Percentiles rank a stretch among this genome's conserved stretches.
Evolutionary conservation across 2,113 vertebrate species (phyloP).

Genomic region (Chroicocephalus ridibundus): DNA sequence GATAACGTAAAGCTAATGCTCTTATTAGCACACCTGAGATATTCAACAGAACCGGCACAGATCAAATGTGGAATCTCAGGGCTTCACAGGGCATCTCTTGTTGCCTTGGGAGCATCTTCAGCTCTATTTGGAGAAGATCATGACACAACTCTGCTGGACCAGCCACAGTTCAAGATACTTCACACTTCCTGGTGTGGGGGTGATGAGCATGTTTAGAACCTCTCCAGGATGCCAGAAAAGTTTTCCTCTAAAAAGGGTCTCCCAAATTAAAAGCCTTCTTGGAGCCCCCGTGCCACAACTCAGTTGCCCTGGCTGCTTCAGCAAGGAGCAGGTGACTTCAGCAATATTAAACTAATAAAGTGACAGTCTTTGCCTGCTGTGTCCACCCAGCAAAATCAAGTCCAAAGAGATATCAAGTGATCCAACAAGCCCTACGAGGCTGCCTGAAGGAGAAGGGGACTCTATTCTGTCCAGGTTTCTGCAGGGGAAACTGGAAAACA

Average conservation of each 20-base stretch:
- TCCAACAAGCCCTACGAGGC: not conserved
- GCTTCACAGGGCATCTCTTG: not conserved
- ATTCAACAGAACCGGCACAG: not conserved
- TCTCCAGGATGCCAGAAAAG: not conserved
- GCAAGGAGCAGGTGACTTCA: not conserved
- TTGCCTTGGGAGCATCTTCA: not conserved
- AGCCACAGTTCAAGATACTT: not conserved
- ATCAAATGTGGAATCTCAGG: not conserved
- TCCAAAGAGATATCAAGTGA: not conserved
- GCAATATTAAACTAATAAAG: not conserved
- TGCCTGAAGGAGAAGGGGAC: not conserved
- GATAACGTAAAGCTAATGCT: not conserved
- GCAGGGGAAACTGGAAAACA: not conserved
- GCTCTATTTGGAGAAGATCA: not conserved
- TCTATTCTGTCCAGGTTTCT: not conserved
- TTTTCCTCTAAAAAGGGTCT: not conserved
- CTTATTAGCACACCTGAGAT: not conserved
- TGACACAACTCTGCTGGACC: not conserved
- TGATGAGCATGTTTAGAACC: not conserved
- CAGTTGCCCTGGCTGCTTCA: not conserved
- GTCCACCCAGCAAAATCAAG: not conserved
- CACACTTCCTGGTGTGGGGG: not conserved
- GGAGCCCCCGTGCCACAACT: not conserved
- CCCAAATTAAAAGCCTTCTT: not conserved
- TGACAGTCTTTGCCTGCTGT: not conserved